These are phyloP conservation scores for Caligus rogercresseyi DNA, from an alignment of 1,140 invertebrate species.

Conservation along the genomic window DNA sequence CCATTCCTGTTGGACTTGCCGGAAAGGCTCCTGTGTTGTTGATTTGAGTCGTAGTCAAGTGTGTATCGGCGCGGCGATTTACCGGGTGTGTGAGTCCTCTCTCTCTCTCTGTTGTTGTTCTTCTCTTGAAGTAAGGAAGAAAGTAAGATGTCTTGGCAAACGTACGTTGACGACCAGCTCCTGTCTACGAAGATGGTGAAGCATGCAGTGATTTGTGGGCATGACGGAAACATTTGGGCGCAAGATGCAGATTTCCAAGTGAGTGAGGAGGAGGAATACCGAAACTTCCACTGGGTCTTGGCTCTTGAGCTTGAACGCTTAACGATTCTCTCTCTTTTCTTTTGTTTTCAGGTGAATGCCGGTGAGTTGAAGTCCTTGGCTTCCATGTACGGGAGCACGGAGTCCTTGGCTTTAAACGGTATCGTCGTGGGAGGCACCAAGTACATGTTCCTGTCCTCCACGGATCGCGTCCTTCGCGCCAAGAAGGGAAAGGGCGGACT, in stretches of 20 bases:
- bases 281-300: not conserved
- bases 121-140: no score
- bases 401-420: constrained; percentile 31
- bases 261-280: constrained; percentile 28
- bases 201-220: constrained; percentile 80
- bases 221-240: constrained; percentile 85
- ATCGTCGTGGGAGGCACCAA: constrained; percentile 69
- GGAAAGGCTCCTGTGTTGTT: no score
- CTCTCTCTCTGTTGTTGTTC: no score
- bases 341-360: not conserved
- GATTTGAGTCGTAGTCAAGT: no score
- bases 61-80: no score
- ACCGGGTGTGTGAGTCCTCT: no score
- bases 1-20: no score
- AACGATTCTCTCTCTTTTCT: not conserved
- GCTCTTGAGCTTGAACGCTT: no score
- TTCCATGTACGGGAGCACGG: constrained; percentile 7
- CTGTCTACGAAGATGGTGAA: constrained; percentile 75
- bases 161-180: constrained; percentile 92
- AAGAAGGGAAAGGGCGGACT: constrained; percentile 75
- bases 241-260: constrained; percentile 80
- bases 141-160: constrained; percentile 98
- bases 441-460: constrained; percentile 80
- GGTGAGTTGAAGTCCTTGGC: constrained; percentile 8
- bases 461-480: constrained; percentile 71